Conservation (phyloP, 2,888 invertebrate species). For the Branchipolynoe longqiensis region DNA sequence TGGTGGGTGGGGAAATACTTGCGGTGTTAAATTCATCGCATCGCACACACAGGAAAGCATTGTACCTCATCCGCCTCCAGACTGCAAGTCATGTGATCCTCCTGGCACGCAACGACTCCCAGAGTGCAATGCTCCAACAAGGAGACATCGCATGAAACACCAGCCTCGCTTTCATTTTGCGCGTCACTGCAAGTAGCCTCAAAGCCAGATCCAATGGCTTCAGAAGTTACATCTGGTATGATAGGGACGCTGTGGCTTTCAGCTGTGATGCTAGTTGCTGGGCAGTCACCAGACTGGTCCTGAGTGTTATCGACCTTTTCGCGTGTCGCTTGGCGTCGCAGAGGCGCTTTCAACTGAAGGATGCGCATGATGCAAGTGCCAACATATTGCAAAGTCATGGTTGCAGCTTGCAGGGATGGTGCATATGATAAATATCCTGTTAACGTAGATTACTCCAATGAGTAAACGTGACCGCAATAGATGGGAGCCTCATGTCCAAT, state of each 20-base stretch:
- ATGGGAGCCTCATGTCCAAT: too few species aligned
- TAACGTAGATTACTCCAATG: background rate
- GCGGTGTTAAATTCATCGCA: too few species aligned
- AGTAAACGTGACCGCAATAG: too few species aligned
- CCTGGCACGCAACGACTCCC: too few species aligned
- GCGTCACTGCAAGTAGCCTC: background rate
- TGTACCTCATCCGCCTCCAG: conserved; percentile 16
- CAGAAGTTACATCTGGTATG: background rate
- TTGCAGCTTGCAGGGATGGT: background rate
- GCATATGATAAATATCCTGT: background rate
- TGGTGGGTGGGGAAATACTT: too few species aligned
- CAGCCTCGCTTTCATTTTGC: background rate
- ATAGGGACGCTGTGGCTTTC: background rate
- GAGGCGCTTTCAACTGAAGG: conserved; percentile 39
- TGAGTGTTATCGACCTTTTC: background rate
- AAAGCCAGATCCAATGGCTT: background rate
- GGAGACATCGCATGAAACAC: too few species aligned
- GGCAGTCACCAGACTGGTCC: too few species aligned
- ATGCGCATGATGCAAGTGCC: conserved; percentile 52
- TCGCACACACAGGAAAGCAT: too few species aligned
- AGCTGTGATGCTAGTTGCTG: background rate
- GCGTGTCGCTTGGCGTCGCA: background rate
- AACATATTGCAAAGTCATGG: conserved; percentile 48
- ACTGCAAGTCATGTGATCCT: background rate
- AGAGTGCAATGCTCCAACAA: too few species aligned